Percentiles rank a stretch among this genome's conserved stretches.
Evolutionary conservation across 1,140 invertebrate species (phyloP).

Genomic region (Aphelinus certus): DNA sequence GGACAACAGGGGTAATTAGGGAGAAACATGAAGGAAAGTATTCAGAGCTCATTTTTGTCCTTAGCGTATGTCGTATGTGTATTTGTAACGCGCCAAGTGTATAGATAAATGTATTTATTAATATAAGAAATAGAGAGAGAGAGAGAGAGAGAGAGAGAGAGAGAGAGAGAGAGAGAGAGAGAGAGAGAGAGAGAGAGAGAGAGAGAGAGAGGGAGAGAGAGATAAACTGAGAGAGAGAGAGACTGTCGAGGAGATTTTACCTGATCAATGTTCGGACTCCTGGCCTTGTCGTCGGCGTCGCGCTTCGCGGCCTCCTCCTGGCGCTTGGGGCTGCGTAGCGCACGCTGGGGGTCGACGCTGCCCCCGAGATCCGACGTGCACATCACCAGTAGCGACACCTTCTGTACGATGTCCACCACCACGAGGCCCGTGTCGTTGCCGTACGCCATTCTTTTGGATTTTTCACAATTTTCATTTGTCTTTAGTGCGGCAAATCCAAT

Average conservation of each 20-base stretch:
- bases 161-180: no score
- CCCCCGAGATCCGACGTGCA: conserved; percentile 89
- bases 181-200: conserved; percentile 3
- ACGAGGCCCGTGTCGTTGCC: conserved; percentile 95
- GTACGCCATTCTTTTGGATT: conserved; percentile 85
- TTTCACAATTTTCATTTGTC: neutral
- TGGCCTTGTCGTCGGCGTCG: conserved; percentile 75
- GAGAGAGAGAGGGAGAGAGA: neutral
- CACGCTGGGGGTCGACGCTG: conserved; percentile 84
- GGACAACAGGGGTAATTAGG: no score
- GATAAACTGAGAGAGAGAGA: neutral
- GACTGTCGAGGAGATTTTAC: conserved; percentile 66
- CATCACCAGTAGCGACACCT: conserved; percentile 86
- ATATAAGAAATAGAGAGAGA: no score
- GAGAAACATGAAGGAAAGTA: no score
- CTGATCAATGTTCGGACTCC: conserved; percentile 92
- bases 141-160: no score
- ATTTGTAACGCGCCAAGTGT: no score
- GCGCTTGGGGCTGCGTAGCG: conserved; percentile 83
- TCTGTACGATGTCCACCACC: conserved; percentile 94
- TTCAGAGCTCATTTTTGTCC: no score
- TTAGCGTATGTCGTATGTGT: no score
- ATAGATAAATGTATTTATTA: no score
- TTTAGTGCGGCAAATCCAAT: no score
- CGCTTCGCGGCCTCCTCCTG: conserved; percentile 58